Conservation (phyloP, 35 echinoderm and acorn worm species). For the Heliocidaris erythrogramma region DNA sequence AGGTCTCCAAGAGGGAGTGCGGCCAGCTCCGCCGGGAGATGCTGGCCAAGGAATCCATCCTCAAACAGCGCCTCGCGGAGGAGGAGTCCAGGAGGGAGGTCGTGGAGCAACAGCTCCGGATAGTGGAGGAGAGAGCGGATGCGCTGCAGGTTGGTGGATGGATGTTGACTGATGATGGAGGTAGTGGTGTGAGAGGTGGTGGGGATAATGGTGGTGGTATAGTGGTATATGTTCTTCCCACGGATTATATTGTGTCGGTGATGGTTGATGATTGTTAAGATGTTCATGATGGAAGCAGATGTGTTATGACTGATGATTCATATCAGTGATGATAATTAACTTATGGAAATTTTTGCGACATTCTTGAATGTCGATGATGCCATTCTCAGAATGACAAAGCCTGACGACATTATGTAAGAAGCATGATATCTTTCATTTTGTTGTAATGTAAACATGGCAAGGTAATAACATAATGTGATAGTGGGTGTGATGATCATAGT, state of each 20-base stretch:
- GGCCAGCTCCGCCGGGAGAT: slow-evolving; percentile 45
- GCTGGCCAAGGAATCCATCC: slow-evolving; percentile 37
- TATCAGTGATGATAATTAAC: neutral
- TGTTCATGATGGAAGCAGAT: neutral
- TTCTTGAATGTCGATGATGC: too few relatives aligned
- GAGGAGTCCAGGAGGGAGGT: slow-evolving; percentile 29
- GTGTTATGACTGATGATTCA: neutral
- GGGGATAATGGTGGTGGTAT: neutral
- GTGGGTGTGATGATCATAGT: too few relatives aligned
- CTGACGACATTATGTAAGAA: too few relatives aligned
- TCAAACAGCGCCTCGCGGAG: slow-evolving; percentile 44
- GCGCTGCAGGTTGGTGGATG: slow-evolving; percentile 36
- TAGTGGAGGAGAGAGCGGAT: slow-evolving; percentile 59
- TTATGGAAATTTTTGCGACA: too few relatives aligned
- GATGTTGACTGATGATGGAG: neutral
- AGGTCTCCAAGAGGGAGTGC: slow-evolving; percentile 34
- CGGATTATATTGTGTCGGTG: neutral
- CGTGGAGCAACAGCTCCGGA: slow-evolving; percentile 56
- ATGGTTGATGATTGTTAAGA: neutral
- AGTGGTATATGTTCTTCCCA: neutral
- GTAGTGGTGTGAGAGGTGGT: neutral
- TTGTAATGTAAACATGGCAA: too few relatives aligned
- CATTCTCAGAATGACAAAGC: too few relatives aligned
- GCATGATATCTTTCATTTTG: too few relatives aligned
- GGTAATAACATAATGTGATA: too few relatives aligned